A percentile compares a stretch with the other conserved stretches of the same genome.
These are phyloP conservation scores for Ylistrum balloti DNA, from an alignment of 1,140 invertebrate species.

Conservation along the genomic window DNA sequence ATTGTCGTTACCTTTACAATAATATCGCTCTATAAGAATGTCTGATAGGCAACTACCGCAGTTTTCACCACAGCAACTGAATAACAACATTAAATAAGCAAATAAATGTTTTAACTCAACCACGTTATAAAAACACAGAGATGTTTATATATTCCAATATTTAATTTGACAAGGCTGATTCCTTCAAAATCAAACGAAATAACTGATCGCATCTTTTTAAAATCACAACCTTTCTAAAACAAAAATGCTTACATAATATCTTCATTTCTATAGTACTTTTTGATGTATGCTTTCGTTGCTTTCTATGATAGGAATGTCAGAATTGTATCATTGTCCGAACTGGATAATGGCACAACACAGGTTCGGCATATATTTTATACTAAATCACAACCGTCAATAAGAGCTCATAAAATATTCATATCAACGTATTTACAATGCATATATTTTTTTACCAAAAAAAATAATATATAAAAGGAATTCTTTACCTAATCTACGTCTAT, in stretches of 20 bases:
- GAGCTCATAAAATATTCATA: neutral
- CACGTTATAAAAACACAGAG: neutral
- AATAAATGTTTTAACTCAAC: no score
- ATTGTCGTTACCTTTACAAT: neutral
- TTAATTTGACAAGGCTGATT: no score
- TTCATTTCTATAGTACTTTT: neutral
- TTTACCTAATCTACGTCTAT: neutral
- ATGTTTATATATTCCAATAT: neutral
- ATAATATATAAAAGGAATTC: constrained; percentile 26
- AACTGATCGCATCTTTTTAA: neutral
- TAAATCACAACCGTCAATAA: constrained; percentile 6
- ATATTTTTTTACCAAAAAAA: neutral
- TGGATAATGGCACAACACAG: neutral
- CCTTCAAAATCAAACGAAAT: no score
- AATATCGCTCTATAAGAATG: neutral
- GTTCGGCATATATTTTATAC: neutral
- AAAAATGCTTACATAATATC: neutral
- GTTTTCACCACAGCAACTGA: neutral
- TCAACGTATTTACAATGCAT: constrained; percentile 11
- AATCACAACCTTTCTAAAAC: neutral
- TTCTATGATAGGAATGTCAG: neutral
- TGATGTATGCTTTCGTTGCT: neutral
- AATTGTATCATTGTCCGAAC: neutral
- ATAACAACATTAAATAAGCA: neutral
- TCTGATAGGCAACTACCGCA: no score